Base-by-base conservation (phyloP, 2,888 invertebrate species). In the Pachymerium ferrugineum region DNA sequence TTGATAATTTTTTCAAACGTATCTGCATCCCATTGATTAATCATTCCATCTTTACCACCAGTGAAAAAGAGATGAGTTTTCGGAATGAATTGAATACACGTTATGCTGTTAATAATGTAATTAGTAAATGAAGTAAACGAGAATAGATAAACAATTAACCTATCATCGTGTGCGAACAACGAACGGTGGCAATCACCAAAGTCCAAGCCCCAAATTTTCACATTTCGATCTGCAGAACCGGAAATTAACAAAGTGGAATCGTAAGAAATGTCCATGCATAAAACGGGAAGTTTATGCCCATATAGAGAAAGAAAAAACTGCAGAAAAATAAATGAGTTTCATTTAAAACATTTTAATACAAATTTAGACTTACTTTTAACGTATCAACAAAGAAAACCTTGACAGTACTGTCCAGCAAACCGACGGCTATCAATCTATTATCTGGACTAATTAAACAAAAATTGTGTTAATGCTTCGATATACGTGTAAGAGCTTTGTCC, bases 161-260 rank as follows among this genome's bases (percentile, higher is more conserved):
- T 72, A 82, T 97, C 96, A 79, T 97, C 95, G 82, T 99, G 98
- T 0, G 97, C 97, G 83, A 97, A 94, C 78, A 98, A 87, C 0
- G 96, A 96, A 80, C 89, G 89, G 84, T 96, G 97, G 79, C 97
- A 97, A 83, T 99, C 97, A n/a, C 98, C 98, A 82, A 96, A 98
- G 84, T 98, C 97, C 84, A 98, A 87, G 35, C 98, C 98, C 98
- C 98, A 99, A 76, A 99, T 90, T 85, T 97, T 97, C 30, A 98
- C 88, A 82, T 94, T 97, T 47, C 96, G 88, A 85, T 99, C 99
- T 0, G 93, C 92, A 1, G 97, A 97, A 6, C 97, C 98, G 0
- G 98, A 97, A 10, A 89, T 93, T 77, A 98, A 90, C 28, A 98
- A 82, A 10, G 88, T 87, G 0, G 90, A 91, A 82, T 95, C 95